A percentile compares a stretch with the other conserved stretches of the same genome.
phyloP scores from a whole-genome alignment of 2,797 vertebrate species.

The Ceryle rudis region DNA sequence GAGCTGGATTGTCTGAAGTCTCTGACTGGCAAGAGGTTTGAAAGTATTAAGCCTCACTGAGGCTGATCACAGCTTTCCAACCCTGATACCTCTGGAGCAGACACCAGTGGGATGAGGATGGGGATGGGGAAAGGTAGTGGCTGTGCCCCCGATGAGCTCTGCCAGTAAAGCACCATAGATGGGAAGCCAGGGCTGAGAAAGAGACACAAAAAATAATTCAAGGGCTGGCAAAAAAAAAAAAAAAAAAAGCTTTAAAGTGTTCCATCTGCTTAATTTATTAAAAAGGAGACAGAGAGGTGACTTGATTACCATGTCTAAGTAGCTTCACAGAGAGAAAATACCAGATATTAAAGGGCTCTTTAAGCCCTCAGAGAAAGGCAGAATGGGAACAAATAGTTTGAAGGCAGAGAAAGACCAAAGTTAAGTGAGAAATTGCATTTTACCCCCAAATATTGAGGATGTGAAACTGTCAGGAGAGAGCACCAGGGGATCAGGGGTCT shows the following conservation, averaged over 20 bases:
- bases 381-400: conserved; percentile 21
- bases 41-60: not conserved
- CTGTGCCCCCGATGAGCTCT: not conserved
- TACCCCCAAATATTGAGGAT: not conserved
- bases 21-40: conserved; percentile 8
- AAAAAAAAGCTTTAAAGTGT: conserved; percentile 28
- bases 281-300: conserved; percentile 60
- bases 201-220: not conserved
- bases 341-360: conserved; percentile 38
- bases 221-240: not conserved
- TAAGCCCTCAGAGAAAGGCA: conserved; percentile 26
- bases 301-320: conserved; percentile 65
- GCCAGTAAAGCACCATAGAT: not conserved
- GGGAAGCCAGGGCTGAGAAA: not conserved
- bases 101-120: not conserved
- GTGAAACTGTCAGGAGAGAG: not conserved
- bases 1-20: conserved; percentile 54
- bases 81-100: not conserved
- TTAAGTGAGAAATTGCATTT: not conserved
- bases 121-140: not conserved
- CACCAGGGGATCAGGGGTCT: not conserved
- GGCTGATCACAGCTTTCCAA: not conserved
- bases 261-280: conserved; percentile 63
- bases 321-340: conserved; percentile 52
- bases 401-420: not conserved